Evolutionary conservation across 2,888 invertebrate genomes (phyloP).

Genomic region (Syritta pipiens): DNA sequence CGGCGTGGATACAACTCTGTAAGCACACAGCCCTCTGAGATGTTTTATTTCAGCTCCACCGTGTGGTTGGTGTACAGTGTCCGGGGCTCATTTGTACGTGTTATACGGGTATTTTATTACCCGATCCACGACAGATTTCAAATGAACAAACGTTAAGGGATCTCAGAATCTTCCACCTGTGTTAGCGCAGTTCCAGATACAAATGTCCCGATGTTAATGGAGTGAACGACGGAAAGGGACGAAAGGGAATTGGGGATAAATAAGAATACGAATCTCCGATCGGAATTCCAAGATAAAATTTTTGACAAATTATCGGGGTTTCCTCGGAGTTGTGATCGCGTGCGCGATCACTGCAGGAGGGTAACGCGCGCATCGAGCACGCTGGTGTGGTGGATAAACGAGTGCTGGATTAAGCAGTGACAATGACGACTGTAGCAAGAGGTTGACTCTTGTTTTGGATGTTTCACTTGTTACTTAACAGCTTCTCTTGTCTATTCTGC

Average conservation of each 20-base stretch:
- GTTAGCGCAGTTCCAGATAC: constrained; percentile 54
- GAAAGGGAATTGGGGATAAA: background rate
- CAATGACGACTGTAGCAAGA: constrained; percentile 52
- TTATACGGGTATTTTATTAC: constrained; percentile 69
- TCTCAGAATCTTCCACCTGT: constrained; percentile 63
- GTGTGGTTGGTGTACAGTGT: constrained; percentile 44
- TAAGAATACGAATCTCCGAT: constrained; percentile 53
- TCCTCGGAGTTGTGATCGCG: constrained; percentile 65
- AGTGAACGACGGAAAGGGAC: background rate
- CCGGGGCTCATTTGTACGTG: constrained; percentile 65
- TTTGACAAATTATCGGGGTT: constrained; percentile 69
- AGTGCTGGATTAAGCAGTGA: constrained; percentile 41
- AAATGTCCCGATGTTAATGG: constrained; percentile 42
- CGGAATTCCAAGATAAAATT: constrained; percentile 60
- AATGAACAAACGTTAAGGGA: constrained; percentile 55
- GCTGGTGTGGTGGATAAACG: constrained; percentile 25
- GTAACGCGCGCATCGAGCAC: constrained; percentile 1
- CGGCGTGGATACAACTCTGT: background rate
- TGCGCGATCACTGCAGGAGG: constrained; percentile 55
- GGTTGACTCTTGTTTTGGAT: constrained; percentile 49
- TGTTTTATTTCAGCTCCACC: constrained; percentile 36
- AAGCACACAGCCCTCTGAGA: constrained; percentile 28
- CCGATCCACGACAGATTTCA: constrained; percentile 65
- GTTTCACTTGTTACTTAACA: constrained; percentile 51
- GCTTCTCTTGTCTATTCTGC: constrained; percentile 45